Base-by-base conservation (phyloP, 2,888 invertebrate species). In the Drosophila sordidula region DNA sequence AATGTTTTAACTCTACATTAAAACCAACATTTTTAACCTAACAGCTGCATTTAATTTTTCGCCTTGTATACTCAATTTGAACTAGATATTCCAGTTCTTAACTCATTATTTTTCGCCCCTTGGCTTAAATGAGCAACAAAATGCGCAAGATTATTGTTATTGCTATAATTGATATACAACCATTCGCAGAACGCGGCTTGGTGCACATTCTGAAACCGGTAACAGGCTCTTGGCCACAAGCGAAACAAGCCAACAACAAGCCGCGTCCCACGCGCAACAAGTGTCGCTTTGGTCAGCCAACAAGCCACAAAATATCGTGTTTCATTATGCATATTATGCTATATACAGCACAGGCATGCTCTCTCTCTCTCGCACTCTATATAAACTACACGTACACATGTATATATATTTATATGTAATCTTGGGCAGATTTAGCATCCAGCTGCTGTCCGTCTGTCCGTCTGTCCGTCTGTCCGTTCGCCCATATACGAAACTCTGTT, bases 261-360 rank as follows among this genome's bases (percentile, higher is more conserved):
- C 55, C 39, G 66, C 63, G 42, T 41, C 82, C 82, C 77, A 83
- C 82, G 84, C 82, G 47, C 66, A 69, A 45, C 86, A 82, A 80
- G 82, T 86, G 82, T 57, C 73, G 75, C 78, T 64, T 52, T 78
- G 77, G 78, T 78, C 77, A 78, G 62, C 42, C 71, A 16, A 50
- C 54, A 70, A 54, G 52, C 49, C 58, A 34, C 78, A 77, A 69
- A 61, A 65, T 72, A 75, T 70, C 78, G 70, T 42, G 65, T 80
- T 82, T 75, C 70, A 55, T 51, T 62, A 18, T 59, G 57, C 32
- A 34, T 34, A 34, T 34, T 34, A 34, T 1, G 12, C 12, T 34
- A 34, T 34, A 8, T 34, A 34, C 34, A 34, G 12, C 34, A 34
- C 4, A 34, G 4, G 12, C 11, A 12, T 29, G 29, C 8, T 8